Conservation (phyloP, 2,113 vertebrate species). For the Romanogobio albipinnatus region DNA sequence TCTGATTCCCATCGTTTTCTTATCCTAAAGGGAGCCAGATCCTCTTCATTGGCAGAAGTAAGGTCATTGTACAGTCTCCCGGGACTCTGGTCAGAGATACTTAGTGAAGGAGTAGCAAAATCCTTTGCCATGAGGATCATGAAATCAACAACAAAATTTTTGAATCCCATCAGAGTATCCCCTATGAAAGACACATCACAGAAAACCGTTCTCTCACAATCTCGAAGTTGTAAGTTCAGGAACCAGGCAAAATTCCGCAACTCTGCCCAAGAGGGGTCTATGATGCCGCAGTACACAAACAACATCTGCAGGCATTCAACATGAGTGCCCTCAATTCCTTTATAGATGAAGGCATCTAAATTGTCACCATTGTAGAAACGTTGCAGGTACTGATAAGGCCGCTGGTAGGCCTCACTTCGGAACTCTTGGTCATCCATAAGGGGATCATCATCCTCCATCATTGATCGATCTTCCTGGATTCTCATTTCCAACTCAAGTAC, state of each 20-base stretch:
- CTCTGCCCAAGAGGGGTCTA: conserved; percentile 92
- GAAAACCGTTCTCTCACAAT: conserved; percentile 90
- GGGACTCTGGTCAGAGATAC: conserved; percentile 89
- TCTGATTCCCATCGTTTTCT: conserved; percentile 93
- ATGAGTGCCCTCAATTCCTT: conserved; percentile 78
- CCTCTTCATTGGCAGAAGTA: conserved; percentile 77
- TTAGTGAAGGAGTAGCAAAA: conserved; percentile 91
- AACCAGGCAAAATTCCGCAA: conserved; percentile 90
- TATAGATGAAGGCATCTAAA: conserved; percentile 82
- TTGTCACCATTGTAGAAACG: conserved; percentile 72
- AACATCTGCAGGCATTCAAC: conserved; percentile 86
- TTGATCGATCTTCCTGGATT: conserved; percentile 52
- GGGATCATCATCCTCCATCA: conserved; percentile 65
- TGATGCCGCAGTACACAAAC: conserved; percentile 85
- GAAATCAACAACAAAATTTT: conserved; percentile 91
- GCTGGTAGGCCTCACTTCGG: conserved; percentile 84
- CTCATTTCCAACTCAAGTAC: conserved; percentile 76
- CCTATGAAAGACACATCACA: conserved; percentile 78
- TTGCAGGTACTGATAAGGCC: conserved; percentile 90
- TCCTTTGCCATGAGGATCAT: conserved; percentile 98
- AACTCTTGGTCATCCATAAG: conserved; percentile 88
- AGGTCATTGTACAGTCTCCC: conserved; percentile 69
- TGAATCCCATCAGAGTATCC: conserved; percentile 89
- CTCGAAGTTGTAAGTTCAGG: conserved; percentile 85
- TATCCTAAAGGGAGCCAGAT: conserved; percentile 87